These are phyloP conservation scores for Nasua narica DNA, from an alignment of 2,797 vertebrate species.

Conservation along the genomic window DNA sequence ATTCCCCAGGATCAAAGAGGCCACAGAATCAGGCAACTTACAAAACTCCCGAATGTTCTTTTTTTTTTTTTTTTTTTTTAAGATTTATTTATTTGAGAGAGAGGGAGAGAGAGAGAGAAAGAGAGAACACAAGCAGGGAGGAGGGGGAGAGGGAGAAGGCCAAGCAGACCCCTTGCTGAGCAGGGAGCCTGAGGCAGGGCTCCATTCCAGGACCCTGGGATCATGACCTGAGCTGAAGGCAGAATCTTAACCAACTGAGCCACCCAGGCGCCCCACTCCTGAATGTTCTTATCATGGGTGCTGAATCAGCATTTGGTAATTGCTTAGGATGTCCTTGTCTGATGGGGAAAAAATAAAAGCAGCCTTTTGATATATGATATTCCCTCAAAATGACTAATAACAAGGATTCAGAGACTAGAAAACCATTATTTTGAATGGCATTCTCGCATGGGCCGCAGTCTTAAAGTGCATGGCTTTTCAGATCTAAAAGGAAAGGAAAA, in stretches of 20 bases:
- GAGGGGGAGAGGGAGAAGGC: neutral
- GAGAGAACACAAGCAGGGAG: neutral
- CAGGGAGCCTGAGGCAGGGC: neutral
- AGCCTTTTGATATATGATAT: conserved; percentile 32
- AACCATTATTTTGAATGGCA: conserved; percentile 44
- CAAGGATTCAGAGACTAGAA: conserved; percentile 39
- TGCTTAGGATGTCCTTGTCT: conserved; percentile 6
- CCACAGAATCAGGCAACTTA: neutral
- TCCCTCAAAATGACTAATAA: conserved; percentile 37
- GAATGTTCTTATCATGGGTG: neutral
- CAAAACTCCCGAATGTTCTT: neutral
- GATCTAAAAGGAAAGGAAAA: conserved; percentile 3
- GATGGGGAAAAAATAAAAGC: conserved; percentile 36
- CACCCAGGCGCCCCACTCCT: neutral
- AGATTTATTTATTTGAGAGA: neutral
- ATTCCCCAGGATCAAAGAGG: neutral
- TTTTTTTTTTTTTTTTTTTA: no score
- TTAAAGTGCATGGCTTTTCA: conserved; percentile 35
- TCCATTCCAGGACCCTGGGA: neutral
- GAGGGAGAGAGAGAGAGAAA: neutral
- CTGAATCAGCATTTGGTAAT: conserved; percentile 43
- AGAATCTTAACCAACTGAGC: neutral
- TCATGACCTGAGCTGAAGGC: neutral
- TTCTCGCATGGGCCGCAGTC: neutral
- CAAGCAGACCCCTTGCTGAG: neutral